Conservation (phyloP, 2,113 vertebrate genomes). For the Helogale parvula region DNA sequence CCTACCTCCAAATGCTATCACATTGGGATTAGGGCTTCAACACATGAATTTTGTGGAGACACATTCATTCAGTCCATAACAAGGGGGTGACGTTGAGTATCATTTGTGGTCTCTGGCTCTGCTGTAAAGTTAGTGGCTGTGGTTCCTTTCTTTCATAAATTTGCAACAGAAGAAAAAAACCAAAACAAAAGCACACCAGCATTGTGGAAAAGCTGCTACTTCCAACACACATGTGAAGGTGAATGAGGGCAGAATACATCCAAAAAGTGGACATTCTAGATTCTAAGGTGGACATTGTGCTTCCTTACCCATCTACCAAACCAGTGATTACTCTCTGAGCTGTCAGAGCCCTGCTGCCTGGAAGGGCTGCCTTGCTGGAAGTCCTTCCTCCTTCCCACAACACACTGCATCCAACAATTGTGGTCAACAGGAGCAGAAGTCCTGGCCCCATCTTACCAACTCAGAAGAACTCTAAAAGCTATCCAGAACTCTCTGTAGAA, state of each 20-base stretch:
- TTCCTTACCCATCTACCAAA: background rate
- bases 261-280: background rate
- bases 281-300: background rate
- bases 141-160: background rate
- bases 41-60: background rate
- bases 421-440: background rate
- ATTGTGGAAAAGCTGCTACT: background rate
- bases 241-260: background rate
- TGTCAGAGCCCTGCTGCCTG: background rate
- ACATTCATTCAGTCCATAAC: background rate
- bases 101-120: background rate
- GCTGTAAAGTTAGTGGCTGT: background rate
- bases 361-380: background rate
- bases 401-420: background rate
- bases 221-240: background rate
- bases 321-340: background rate
- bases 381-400: background rate
- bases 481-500: background rate
- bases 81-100: background rate
- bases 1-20: background rate
- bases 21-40: background rate
- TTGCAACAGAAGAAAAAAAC: background rate
- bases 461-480: background rate
- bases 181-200: background rate
- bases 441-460: background rate